Conservation (phyloP, 2,113 vertebrate species). For the Channa argus region DNA sequence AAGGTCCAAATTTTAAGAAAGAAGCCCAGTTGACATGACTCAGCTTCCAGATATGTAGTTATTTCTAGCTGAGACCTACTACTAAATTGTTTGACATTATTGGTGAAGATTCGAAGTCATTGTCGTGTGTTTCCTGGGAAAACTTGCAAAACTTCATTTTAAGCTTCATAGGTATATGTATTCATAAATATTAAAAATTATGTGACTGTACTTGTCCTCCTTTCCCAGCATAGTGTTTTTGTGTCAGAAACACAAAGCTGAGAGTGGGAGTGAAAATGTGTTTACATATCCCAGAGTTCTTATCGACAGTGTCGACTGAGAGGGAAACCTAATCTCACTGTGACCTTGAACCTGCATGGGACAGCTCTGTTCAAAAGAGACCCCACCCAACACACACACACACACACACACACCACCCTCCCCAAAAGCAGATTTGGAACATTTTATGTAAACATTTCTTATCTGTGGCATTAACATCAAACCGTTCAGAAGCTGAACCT, state of each 20-base stretch:
- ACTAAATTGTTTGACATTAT: constrained; percentile 1
- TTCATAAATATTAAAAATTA: background rate
- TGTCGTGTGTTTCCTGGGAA: background rate
- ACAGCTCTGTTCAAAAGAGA: background rate
- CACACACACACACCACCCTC: background rate
- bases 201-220: background rate
- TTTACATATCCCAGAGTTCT: constrained; percentile 71
- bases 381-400: constrained; percentile 9
- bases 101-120: too few species aligned
- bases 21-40: too few species aligned
- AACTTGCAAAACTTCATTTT: constrained; percentile 8
- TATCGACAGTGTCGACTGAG: constrained; percentile 59
- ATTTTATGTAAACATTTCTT: constrained; percentile 39
- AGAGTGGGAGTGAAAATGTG: constrained; percentile 49
- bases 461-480: constrained; percentile 16
- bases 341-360: constrained; percentile 56
- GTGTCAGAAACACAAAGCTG: constrained; percentile 31
- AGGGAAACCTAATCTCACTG: constrained; percentile 62
- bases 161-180: too few species aligned
- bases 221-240: constrained; percentile 17
- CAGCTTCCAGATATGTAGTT: too few species aligned
- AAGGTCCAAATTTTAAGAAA: too few species aligned
- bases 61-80: background rate
- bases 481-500: background rate
- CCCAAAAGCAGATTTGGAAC: constrained; percentile 1